Evolutionary conservation across 2,797 vertebrate species (phyloP), one percentile per base, ranked within the genome.

Genomic region (Sebastes steindachneri): DNA sequence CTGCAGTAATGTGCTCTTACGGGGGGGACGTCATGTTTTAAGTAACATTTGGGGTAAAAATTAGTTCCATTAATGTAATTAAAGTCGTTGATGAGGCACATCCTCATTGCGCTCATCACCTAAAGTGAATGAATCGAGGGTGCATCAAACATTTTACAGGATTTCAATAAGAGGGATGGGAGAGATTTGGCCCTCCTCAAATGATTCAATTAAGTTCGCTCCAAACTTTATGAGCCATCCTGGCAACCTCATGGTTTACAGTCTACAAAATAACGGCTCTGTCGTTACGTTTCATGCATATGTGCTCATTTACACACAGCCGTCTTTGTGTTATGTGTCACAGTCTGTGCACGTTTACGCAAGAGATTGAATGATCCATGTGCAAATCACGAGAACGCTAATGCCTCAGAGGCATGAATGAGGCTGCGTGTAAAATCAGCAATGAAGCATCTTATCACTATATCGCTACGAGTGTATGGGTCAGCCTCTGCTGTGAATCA

Each of bases 11-110:
- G 0, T 14, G 35, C 35, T 37, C 35, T 37, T 37, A 37, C 35
- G 10, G 19, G 35, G 51, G 8, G 7, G 10, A 14, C n/a, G 10
- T 71, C 25, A 14, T 28, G 25, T 83, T 75, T 33, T 1, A 71
- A 62, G 29, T 57, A 71, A 75, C 53, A 68, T 77, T 75, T 80
- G 21, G n/a, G 4, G 58, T 10, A 54, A 77, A 82, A 77, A 55
- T 21, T 0, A 45, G 62, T 51, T 79, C 37, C 25, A 77, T 81
- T 45, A 75, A 35, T 75, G 67, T 74, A 69, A 86, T 91, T 83
- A 86, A 83, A 83, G 57, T 37, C 0, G 9, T 83, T 82, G 80
- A 89, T 80, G 84, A 80, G 66, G 63, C 77, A 76, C 67, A 79
- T 86, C 45, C 57, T 76, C 45, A 75, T 76, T 65, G 59, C 80